Base-by-base conservation (phyloP, 2,113 vertebrate genomes). In the Oreamnos americanus region DNA sequence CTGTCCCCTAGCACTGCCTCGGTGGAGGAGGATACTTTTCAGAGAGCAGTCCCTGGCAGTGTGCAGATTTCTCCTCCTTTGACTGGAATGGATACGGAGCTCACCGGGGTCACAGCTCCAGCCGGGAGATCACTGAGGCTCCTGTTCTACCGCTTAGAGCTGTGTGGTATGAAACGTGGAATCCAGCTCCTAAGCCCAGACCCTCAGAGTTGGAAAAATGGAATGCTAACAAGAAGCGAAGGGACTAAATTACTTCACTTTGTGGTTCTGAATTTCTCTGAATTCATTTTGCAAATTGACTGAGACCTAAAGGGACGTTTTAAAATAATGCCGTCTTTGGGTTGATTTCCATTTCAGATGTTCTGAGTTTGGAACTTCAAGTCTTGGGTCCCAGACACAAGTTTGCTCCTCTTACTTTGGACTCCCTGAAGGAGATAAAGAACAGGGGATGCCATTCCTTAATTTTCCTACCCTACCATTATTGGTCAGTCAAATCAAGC, bases 1-100 rank as follows among this genome's bases (percentile, higher is more conserved):
- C 53, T 36, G 26, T 28, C 26, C 87, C 97, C 26, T 76, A 98
- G 98, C 82, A 95, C 51, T 96, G 97, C 82, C 96, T 96, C 57
- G 95, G 96, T 88, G 98, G 97, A 97, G 98, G 94, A 96, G 97
- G 97, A 6, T 96, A 33, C 90, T 98, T 98, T 25, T 93, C 95
- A 2, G 91, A 98, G 23, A 17, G 0, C 9, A 7, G 79, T 51
- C 95, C 97, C 25, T 67, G 49, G 84, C 96, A 98, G 96, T 98
- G 94, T 86, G 96, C 85, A 39, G 96, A 98, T 86, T 98, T 98
- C 47, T 15, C 91, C 13, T 62, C 93, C 86, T 98, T 98, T 87
- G 98, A 98, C 97, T 98, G 96, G 91, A 17, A 57, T 43, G 76
- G 98, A 28, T 95, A 98, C 62, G 98, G 96, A 96, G 85, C 97